Percentiles rank a stretch among this genome's conserved stretches.
Evolutionary conservation across 2,113 vertebrate genomes (phyloP).

Genomic region (Platycercus adscitus): DNA sequence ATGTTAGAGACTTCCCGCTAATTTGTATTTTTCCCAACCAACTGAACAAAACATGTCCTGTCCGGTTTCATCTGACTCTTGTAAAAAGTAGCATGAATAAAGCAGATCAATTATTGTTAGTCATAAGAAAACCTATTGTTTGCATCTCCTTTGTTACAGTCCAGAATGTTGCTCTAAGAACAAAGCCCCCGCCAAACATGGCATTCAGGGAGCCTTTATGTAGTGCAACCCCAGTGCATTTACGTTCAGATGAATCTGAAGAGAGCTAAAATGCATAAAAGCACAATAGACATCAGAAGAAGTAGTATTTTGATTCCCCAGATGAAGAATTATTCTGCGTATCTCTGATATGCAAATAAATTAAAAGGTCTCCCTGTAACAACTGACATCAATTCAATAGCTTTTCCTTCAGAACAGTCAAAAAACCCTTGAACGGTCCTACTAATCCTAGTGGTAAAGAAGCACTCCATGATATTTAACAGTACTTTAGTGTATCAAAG

Average conservation of each 20-base stretch:
- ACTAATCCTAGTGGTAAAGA: neutral
- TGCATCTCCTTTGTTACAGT: neutral
- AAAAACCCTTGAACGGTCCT: neutral
- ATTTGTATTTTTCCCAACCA: neutral
- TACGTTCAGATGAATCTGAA: neutral
- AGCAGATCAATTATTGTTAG: neutral
- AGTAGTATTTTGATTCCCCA: neutral
- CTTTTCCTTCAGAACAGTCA: neutral
- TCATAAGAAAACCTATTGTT: neutral
- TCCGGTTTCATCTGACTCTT: neutral
- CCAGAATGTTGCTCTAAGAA: neutral
- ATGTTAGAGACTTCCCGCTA: neutral
- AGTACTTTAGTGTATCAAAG: neutral
- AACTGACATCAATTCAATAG: neutral
- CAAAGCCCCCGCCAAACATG: neutral
- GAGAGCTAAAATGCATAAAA: neutral
- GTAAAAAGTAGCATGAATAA: neutral
- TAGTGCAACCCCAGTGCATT: neutral
- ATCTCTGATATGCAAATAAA: neutral
- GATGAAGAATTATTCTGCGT: neutral
- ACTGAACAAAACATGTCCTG: fast-evolving
- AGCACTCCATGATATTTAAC: neutral
- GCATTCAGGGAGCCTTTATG: neutral
- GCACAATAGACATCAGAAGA: neutral
- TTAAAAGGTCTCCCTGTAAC: neutral